Evolutionary conservation across 2,797 vertebrate species (phyloP).

Genomic region (Enteromius fasciolatus): DNA sequence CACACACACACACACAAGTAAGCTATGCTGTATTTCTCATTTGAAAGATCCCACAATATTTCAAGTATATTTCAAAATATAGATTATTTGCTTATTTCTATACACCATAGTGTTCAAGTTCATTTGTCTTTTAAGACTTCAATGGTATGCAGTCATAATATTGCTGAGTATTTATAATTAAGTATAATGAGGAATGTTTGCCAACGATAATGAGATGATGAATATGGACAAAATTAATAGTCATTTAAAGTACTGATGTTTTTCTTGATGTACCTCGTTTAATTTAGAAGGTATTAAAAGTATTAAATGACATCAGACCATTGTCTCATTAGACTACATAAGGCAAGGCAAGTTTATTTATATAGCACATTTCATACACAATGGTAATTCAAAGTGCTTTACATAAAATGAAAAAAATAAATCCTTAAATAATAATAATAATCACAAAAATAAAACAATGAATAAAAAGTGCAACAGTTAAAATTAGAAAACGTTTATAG

Average conservation of each 20-base stretch:
- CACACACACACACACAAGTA: background rate
- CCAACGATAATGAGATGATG: background rate
- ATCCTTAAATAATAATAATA: too few species aligned
- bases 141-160: background rate
- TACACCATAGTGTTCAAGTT: background rate
- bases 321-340: background rate
- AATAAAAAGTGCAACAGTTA: too few species aligned
- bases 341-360: too few species aligned
- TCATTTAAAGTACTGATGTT: background rate
- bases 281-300: background rate
- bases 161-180: background rate
- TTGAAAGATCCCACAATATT: background rate
- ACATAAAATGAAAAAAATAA: too few species aligned
- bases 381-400: too few species aligned
- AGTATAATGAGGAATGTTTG: background rate
- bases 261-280: background rate
- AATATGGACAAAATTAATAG: background rate
- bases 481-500: too few species aligned
- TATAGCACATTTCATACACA: too few species aligned
- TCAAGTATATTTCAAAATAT: background rate
- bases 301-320: background rate
- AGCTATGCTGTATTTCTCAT: background rate
- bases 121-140: background rate
- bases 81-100: background rate
- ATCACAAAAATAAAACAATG: too few species aligned